Base-by-base conservation (phyloP, 2,888 invertebrate species). In the Bembecia ichneumoniformis region DNA sequence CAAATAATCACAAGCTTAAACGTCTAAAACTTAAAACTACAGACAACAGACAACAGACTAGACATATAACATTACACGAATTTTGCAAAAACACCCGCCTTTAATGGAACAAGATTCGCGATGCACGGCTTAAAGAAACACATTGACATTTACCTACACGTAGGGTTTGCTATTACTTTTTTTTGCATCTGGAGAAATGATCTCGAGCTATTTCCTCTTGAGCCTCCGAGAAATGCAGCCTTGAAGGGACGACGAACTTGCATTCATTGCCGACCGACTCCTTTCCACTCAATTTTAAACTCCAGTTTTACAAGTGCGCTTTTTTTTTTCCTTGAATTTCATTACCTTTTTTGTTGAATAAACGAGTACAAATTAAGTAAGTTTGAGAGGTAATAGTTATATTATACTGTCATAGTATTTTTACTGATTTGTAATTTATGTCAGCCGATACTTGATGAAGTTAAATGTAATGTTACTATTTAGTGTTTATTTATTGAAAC, bases 161-260 rank as follows among this genome's bases (percentile, higher is more conserved):
- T 40, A 49, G 48, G 47, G 47, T 51, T 52, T 44, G 4, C 9
- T 55, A 55, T 58, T 64, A 68, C 67, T 69, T 68, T 66, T 63
- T 66, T 73, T 64, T 60, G 49, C 53, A 62, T 52, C 54, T 54
- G 77, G 82, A 83, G 83, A 84, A 83, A 84, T 82, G 80, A 82
- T 77, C 75, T 68, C 55, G 62, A 58, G 69, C 66, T 70, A 68
- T 73, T 75, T 70, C 71, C 72, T 67, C 51, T 53, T 66, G 58
- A 57, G 51, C 46, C 50, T 48, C 54, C 66, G 72, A 82, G 82
- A 82, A 82, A 82, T 80, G 81, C 66, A 68, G 62, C 84, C 86
- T 83, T 82, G 78, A 49, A 51, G 57, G 84, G 64, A 54, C 83
- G 60, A 58, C 71, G 82, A 80, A 78, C 81, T 67, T 53, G 50